Percentiles rank a stretch among this genome's conserved stretches.
phyloP scores from a whole-genome alignment of 1,140 invertebrate genomes.

The Mizuhopecten yessoensis region DNA sequence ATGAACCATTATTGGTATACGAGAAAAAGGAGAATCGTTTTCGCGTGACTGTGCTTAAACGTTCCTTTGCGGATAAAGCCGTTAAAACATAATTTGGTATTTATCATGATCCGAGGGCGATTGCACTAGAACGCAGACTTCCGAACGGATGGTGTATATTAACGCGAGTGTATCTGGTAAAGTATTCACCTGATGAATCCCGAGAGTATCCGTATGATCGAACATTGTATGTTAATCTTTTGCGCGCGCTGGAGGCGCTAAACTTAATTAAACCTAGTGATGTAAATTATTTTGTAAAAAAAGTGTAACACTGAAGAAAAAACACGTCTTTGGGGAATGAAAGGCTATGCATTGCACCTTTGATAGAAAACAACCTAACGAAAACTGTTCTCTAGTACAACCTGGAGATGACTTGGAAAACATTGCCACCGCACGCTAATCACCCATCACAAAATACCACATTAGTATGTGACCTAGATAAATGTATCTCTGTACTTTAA shows the following conservation, averaged over 20 bases:
- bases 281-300: not conserved
- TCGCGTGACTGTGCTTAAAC: not conserved
- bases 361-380: not conserved
- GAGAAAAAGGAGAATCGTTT: not conserved
- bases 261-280: not conserved
- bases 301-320: not conserved
- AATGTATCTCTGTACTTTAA: too few relatives aligned
- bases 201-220: not conserved
- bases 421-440: too few relatives aligned
- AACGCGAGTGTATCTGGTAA: not conserved
- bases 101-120: not conserved
- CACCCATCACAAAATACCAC: too few relatives aligned
- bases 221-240: conserved; percentile 3
- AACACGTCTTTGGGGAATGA: not conserved
- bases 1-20: not conserved
- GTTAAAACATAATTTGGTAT: conserved; percentile 1
- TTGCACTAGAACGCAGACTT: not conserved
- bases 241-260: not conserved
- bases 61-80: not conserved
- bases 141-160: not conserved
- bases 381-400: too few relatives aligned
- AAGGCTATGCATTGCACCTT: not conserved
- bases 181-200: not conserved
- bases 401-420: too few relatives aligned
- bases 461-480: too few relatives aligned